Base-by-base conservation (phyloP, 1,140 invertebrate species). In the Arion vulgaris region DNA sequence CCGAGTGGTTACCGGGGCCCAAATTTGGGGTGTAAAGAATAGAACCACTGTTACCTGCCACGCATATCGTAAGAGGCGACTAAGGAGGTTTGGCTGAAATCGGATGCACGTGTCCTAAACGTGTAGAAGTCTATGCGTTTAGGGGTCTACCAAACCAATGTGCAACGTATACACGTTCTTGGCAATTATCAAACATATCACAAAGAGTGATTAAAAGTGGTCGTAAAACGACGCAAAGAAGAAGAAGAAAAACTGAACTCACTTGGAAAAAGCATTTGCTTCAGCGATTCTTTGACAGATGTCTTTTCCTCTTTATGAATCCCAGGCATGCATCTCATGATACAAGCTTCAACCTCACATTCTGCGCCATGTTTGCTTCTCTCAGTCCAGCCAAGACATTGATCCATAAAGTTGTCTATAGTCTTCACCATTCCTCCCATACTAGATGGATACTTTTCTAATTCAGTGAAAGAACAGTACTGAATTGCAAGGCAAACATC, bases 341-440 rank as follows among this genome's bases (percentile, higher is more conserved):
- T 9, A 45, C 45, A 45, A 17, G 39, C 32, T 11, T 51, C 73
- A 13, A 75, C 39, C 45, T 75, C 39, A 51, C 45, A 75, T 51
- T 75, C 45, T 45, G 17, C 0, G 45, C 39, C 41, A 49, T 75
- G 28, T 34, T 51, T 45, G n/a, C 45, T 26, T 34, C 45, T 75
- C 26, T 72, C 71, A 9, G 41, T 51, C 73, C 73, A 75, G 17
- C 73, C 73, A 23, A 32, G 1, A 51, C 73, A 75, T 26, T 45
- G 39, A 32, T 75, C 73, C 73, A 75, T 75, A 34, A 75, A 75
- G 36, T 19, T 51, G 11, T 75, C 73, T 19, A 75, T n/a, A 53
- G 73, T 51, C 32, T 75, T 75, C 39, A 75, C 45, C 73, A 75
- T 75, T 49, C 73, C 73, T n/a, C 32, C 1, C 26, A 75, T 49